Percentiles rank a stretch among this genome's conserved stretches.
phyloP scores from a whole-genome alignment of 2,888 invertebrate genomes.

The Andrena flavipes region DNA sequence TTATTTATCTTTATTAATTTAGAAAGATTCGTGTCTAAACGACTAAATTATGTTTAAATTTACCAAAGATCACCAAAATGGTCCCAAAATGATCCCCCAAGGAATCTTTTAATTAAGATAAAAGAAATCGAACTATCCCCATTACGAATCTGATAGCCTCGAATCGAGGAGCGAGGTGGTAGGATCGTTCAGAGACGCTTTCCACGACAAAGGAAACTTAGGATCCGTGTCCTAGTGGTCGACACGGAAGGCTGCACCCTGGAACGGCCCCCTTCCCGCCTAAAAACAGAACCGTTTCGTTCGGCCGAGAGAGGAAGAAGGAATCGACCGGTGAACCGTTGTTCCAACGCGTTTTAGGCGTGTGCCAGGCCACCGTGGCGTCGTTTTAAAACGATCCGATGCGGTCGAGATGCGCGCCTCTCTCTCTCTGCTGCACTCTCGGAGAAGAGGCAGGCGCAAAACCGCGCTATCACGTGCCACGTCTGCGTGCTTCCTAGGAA shows the following conservation, averaged over 20 bases:
- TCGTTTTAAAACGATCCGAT: constrained; percentile 39
- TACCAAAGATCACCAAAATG: too few relatives aligned
- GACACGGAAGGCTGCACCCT: constrained; percentile 32
- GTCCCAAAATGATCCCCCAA: too few relatives aligned
- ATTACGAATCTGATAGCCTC: not conserved
- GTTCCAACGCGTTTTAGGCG: constrained; percentile 49
- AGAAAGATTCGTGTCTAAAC: too few relatives aligned
- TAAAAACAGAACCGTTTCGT: constrained; percentile 45
- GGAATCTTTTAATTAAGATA: not conserved
- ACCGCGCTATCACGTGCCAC: constrained; percentile 62
- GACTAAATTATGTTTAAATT: too few relatives aligned
- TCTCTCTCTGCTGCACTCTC: not conserved
- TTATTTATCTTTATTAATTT: too few relatives aligned
- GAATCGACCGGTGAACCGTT: constrained; percentile 30
- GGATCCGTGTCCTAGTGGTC: constrained; percentile 16
- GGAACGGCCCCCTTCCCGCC: constrained; percentile 38
- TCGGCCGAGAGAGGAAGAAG: constrained; percentile 12
- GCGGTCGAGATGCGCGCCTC: constrained; percentile 36
- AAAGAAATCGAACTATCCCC: too few relatives aligned
- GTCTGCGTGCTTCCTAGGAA: constrained; percentile 39
- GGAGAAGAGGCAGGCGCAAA: constrained; percentile 26
- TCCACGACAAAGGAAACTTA: constrained; percentile 17
- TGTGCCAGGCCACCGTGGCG: constrained; percentile 12
- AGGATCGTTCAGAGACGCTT: not conserved
- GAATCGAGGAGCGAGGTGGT: not conserved